Conservation (phyloP, 2,797 vertebrate species). For the Cheirogaleus major region DNA sequence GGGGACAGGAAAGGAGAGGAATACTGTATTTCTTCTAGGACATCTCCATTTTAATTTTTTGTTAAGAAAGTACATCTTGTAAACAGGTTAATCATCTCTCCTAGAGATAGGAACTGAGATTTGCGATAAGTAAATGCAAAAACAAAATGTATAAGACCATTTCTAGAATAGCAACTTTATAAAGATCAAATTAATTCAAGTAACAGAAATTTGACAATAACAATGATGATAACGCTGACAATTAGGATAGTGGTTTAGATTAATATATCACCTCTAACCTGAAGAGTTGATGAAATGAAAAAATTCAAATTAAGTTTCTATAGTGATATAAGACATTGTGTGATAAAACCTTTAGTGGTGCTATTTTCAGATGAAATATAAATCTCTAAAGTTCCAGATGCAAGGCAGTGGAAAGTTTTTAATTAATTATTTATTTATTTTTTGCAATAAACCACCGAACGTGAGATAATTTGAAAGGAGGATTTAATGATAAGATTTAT, state of each 20-base stretch:
- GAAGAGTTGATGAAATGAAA: constrained; percentile 36
- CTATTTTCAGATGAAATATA: constrained; percentile 54
- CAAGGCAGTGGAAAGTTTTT: not conserved
- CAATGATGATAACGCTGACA: not conserved
- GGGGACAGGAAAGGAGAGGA: not conserved
- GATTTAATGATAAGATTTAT: constrained; percentile 60
- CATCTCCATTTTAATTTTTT: not conserved
- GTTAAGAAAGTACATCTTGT: not conserved
- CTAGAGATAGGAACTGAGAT: not conserved
- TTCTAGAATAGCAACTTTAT: constrained; percentile 7
- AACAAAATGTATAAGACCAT: not conserved
- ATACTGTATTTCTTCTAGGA: not conserved
- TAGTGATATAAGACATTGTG: constrained; percentile 30
- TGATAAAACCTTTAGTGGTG: constrained; percentile 25
- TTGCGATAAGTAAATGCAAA: not conserved
- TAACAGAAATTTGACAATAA: constrained; percentile 29
- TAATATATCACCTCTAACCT: constrained; percentile 17
- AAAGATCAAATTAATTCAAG: constrained; percentile 50
- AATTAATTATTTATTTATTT: not conserved
- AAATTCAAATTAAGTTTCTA: constrained; percentile 56
- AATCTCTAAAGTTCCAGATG: constrained; percentile 24
- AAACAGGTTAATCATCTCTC: not conserved
- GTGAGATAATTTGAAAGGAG: constrained; percentile 30
- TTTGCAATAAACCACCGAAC: not conserved
- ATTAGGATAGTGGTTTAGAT: constrained; percentile 21